Evolutionary conservation across 2,797 vertebrate species (phyloP), one percentile per base, ranked within the genome.

Genomic region (Luscinia luscinia): DNA sequence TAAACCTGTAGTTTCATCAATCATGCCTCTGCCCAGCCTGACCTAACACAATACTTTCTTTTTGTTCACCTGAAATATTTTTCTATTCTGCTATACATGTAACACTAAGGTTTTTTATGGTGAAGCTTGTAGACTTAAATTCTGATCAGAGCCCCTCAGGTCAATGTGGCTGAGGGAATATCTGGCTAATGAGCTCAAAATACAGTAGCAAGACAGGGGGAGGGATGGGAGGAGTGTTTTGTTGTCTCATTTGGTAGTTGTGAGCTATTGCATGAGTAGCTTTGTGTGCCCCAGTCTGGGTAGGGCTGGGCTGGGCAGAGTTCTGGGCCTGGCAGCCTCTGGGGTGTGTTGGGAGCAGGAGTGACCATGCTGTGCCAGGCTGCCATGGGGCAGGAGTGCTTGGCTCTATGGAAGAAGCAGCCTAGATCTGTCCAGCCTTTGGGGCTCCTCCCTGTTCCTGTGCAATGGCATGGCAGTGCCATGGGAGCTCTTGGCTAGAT

Each of bases 201-300:
- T 58, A 12, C 63, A 34, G 27, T 34, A 58, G 34, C 26, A 46
- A 20, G 27, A 40, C 6, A 6, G 6, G 15, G 9, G 15, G 23
- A 14, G 22, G 13, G 12, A 59, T 41, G 41, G 32, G 34, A 82
- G 16, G 6, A 49, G 55, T 15, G 2, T 45, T 41, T 23, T 75
- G 23, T 4, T 63, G 36, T 36, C 43, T 73, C 38, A 3, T 11
- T 46, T 46, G 52, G 30, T 59, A 52, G 30, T 11, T 10, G 40
- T 59, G 2, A 9, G 11, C 22, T n/a, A 11, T 19, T 7, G 4
- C 1, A 0, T 6, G 18, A 9, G 2, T 11, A 28, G 16, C 21
- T 76, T 6, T 28, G 15, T 17, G 11, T 51, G 30, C 24, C 15
- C 24, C 6, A 0, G 16, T 49, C 12, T 28, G 26, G 51, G 13